These are phyloP conservation scores for Gymnopithys bicolor DNA, from an alignment of 2,797 vertebrate genomes.

Conservation along the genomic window DNA sequence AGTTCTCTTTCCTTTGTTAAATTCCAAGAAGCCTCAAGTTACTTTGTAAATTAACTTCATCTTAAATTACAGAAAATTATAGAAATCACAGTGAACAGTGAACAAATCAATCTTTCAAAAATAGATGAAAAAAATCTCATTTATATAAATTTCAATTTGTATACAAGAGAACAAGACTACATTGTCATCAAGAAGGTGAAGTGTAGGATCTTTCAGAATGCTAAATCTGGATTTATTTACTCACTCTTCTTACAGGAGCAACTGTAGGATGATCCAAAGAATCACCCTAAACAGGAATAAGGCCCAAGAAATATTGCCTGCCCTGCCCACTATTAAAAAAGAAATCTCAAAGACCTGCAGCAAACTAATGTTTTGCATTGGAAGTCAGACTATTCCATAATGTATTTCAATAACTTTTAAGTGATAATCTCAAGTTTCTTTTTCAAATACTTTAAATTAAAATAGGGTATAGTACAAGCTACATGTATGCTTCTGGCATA, in stretches of 20 bases:
- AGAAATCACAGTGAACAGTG: neutral
- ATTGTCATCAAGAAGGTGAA: neutral
- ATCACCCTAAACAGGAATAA: neutral
- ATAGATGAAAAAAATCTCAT: neutral
- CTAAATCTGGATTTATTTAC: neutral
- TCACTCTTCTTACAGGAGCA: neutral
- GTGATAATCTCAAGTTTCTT: neutral
- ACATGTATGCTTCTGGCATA: neutral
- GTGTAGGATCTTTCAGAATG: neutral
- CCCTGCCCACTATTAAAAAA: neutral
- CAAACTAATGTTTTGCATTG: neutral
- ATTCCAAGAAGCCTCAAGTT: neutral
- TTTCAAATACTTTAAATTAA: neutral
- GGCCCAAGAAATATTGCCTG: neutral
- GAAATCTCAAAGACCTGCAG: neutral
- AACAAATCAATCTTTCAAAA: neutral
- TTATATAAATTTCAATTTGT: neutral
- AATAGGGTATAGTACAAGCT: neutral
- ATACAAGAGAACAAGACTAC: neutral
- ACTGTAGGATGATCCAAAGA: neutral
- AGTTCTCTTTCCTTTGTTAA: neutral
- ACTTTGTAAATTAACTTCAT: neutral
- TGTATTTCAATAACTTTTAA: neutral
- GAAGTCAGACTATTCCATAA: neutral
- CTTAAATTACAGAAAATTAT: neutral